Evolutionary conservation across 2,888 invertebrate genomes (phyloP).

Genomic region (Drosophila mettleri): DNA sequence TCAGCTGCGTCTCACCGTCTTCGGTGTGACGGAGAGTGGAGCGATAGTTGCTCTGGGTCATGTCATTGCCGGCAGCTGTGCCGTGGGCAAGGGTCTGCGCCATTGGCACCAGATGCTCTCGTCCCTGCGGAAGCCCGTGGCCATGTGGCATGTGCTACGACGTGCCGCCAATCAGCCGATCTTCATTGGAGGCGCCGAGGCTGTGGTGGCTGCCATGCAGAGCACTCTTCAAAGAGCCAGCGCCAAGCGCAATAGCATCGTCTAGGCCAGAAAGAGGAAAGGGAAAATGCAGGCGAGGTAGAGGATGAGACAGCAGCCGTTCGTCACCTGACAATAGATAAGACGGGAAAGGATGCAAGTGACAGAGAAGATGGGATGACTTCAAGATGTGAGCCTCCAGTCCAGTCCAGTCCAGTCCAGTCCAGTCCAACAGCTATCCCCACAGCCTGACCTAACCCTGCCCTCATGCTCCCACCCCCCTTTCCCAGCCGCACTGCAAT

Average conservation of each 20-base stretch:
- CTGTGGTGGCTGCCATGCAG: conserved; percentile 82
- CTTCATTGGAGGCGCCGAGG: conserved; percentile 82
- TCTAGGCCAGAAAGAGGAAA: conserved; percentile 44
- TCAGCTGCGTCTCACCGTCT: conserved; percentile 90
- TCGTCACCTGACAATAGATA: background rate
- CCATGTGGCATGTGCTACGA: conserved; percentile 93
- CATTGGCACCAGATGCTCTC: conserved; percentile 95
- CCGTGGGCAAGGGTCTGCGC: conserved; percentile 89
- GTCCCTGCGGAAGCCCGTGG: conserved; percentile 91
- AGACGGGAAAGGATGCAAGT: background rate
- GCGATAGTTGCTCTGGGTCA: conserved; percentile 90
- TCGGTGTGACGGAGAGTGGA: conserved; percentile 82
- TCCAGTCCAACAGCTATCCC: background rate
- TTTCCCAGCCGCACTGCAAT: background rate
- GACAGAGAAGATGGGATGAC: no score
- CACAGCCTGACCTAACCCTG: background rate
- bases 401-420: background rate
- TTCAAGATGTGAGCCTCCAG: background rate
- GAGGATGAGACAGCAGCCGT: background rate
- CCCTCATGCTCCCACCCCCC: background rate
- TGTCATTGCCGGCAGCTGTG: conserved; percentile 91
- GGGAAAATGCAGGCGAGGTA: background rate
- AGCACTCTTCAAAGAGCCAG: conserved; percentile 74
- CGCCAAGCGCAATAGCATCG: conserved; percentile 81
- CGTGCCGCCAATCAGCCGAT: conserved; percentile 81